Evolutionary conservation across 1,140 invertebrate species (phyloP), one percentile per base, ranked within the genome.

Genomic region (Drosophila lini): DNA sequence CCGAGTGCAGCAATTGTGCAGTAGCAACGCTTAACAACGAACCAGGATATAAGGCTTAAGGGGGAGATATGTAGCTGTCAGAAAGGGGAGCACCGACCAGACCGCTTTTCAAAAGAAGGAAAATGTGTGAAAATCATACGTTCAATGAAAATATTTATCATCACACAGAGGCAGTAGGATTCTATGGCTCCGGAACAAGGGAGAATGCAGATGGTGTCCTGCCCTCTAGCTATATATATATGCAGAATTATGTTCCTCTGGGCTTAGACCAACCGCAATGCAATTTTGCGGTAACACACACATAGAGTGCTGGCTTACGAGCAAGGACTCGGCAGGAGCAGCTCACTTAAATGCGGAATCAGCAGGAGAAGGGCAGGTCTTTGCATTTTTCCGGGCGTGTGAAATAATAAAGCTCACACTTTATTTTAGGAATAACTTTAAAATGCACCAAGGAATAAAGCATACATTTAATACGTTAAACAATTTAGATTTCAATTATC

Each of bases 111-210:
- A 55, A 55, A 55, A 55, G 34, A 55, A 22, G 52, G 34, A 22
- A 55, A 38, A 38, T 55, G 52, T 55, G 52, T 55, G 52, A 55
- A 55, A 55, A 55, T 55, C 34, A 55, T 55, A 38, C 52, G 52
- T 55, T 55, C 52, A 55, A 55, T 55, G 52, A 38, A 55, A 55
- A 55, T 55, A 55, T 55, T 55, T 55, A 55, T 38, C 52, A 36
- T 38, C 52, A 38, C 50, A 22, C 7, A 25, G 19, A 38, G 50
- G 34, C 19, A 55, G 50, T n/a, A 9, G 19, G 19, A 38, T 25
- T 53, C 34, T 15, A 55, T 25, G 8, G 19, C 52, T 45, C 19
- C 34, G 8, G 22, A n/a, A n/a, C 34, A 55, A 55, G 52, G 19
- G 52, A 25, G 52, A 55, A 55, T 55, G 34, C 52, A 55, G 36